Evolutionary conservation across 1,140 invertebrate genomes (phyloP), one percentile per base, ranked within the genome.

Genomic region (Magallana angulata): DNA sequence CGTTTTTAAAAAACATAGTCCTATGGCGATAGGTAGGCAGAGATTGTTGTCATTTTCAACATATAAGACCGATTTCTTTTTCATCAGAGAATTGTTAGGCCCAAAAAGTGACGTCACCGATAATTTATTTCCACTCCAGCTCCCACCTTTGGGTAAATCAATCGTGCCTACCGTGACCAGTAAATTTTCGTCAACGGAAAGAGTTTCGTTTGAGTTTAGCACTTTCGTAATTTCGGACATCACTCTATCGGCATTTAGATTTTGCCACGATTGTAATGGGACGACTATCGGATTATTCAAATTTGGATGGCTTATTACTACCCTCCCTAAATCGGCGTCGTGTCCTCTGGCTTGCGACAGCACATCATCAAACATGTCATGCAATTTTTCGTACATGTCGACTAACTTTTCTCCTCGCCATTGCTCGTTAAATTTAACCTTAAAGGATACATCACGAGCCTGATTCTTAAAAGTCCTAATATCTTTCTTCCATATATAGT

Each of bases 171-270:
- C 71, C 16, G 76, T 86, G 71, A 86, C 71, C 11, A 80, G 71
- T 71, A 86, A 58, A 14, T 71, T 14, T 36, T 71, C 71, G 18
- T 86, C 85, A 8, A 86, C 68, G 36, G 85, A 71, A 58, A 86
- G 56, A 18, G 57, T 81, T 60, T 86, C 85, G 16, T 86, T 57
- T 7, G 71, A 81, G 60, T 86, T 86, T 81, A 86, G 60, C 7
- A 86, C 85, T 12, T 86, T 85, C 59, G 84, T 85, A 48, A 85
- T 36, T 11, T 60, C 84, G 8, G 60, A 30, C 84, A 85, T 85
- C 64, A 85, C 84, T n/a, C 14, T 85, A 36, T 85, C 59, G 16
- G 62, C 62, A 57, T 68, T 62, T 14, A 85, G 60, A 76, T 85
- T 59, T 71, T 56, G 30, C 84, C 84, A 85, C 76, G 60, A 36